These are phyloP conservation scores for Eupithecia pulchellata DNA, from an alignment of 2,888 invertebrate genomes.

Conservation along the genomic window DNA sequence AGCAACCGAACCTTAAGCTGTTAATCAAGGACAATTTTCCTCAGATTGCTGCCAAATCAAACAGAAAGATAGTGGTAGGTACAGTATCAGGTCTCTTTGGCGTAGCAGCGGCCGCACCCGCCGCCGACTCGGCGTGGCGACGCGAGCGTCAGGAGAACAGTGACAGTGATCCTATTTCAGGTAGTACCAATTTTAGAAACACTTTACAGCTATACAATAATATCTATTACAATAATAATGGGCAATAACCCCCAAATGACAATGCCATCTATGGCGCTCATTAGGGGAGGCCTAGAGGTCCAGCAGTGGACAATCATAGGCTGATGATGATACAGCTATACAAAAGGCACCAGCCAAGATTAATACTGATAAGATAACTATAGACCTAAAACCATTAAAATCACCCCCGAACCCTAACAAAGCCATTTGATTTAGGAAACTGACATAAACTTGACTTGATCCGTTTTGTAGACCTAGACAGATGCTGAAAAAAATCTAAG, in stretches of 20 bases:
- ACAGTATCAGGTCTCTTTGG: slow-evolving; percentile 79
- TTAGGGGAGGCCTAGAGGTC: no score
- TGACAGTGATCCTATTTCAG: slow-evolving; percentile 87
- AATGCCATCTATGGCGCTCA: no score
- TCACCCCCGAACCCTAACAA: not conserved
- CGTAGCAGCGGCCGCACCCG: slow-evolving; percentile 77
- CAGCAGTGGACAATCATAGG: no score
- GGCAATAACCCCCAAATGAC: no score
- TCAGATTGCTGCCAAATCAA: slow-evolving; percentile 69
- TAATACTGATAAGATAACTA: not conserved
- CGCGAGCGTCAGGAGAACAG: slow-evolving; percentile 82
- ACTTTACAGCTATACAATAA: no score
- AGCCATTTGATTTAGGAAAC: not conserved
- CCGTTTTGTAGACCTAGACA: not conserved
- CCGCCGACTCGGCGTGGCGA: slow-evolving; percentile 71
- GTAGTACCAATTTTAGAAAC: slow-evolving; percentile 52
- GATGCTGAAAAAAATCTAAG: not conserved
- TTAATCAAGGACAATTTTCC: not conserved
- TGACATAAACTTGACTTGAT: not conserved
- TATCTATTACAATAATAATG: no score
- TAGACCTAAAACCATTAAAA: not conserved
- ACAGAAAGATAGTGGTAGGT: slow-evolving; percentile 73
- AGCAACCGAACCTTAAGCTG: not conserved
- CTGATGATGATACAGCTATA: no score
- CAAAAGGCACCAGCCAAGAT: no score